phyloP scores from a whole-genome alignment of 1,140 invertebrate genomes.

The Neomicropteryx cornuta region DNA sequence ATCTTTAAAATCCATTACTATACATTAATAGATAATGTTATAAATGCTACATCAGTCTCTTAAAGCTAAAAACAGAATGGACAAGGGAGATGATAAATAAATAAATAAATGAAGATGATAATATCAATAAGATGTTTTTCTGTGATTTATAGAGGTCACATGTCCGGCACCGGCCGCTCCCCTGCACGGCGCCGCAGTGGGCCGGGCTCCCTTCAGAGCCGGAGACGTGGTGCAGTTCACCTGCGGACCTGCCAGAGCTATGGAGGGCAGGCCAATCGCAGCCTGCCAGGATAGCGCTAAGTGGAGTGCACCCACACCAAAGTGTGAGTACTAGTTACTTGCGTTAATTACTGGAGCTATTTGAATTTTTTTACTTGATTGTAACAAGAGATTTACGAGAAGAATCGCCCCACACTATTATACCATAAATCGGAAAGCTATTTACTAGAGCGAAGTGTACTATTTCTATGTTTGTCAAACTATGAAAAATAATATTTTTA shows the following conservation, averaged over 20 bases:
- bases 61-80: no score
- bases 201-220: conserved; percentile 59
- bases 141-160: conserved; percentile 60
- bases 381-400: neutral
- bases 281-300: conserved; percentile 80
- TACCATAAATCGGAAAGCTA: neutral
- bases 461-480: no score
- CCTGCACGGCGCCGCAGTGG: conserved; percentile 64
- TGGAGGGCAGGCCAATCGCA: conserved; percentile 73
- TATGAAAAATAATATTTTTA: no score
- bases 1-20: no score
- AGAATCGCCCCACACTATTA: no score
- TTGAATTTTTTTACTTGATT: conserved; percentile 1
- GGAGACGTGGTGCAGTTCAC: conserved; percentile 77
- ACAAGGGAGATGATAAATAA: no score
- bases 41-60: no score
- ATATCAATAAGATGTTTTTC: no score
- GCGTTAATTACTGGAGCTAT: neutral
- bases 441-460: neutral
- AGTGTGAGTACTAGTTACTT: conserved; percentile 48
- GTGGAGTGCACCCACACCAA: conserved; percentile 74
- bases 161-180: conserved; percentile 59
- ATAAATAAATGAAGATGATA: no score
- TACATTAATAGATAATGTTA: no score
- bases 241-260: conserved; percentile 78